Evolutionary conservation across 2,113 vertebrate genomes (phyloP), one percentile per base, ranked within the genome.

Genomic region (Colius striatus): DNA sequence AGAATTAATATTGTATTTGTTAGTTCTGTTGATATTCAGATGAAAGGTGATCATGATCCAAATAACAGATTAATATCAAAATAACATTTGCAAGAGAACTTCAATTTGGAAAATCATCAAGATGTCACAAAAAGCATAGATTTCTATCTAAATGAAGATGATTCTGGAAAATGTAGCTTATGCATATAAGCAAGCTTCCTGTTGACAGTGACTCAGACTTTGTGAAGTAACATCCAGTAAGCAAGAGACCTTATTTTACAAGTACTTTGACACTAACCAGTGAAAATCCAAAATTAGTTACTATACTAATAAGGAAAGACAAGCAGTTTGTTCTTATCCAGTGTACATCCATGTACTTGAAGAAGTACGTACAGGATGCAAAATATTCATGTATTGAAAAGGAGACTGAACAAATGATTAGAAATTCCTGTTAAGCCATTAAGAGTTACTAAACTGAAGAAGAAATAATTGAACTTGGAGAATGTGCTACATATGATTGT

Each of bases 401-500:
- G 22, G 8, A 88, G 23, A 68, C 4, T 17, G 18, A 72, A 60
- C 1, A 75, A 45, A 79, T 45, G 25, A 6, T 34, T 71, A 47
- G 11, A 82, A 68, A 65, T 34, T 0, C 27, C 6, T 51, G 2
- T 38, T 73, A 51, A 48, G 0, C 4, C 7, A 20, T 30, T 30
- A 68, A 50, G 5, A 76, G 4, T 23, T 55, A 50, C 5, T 73
- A 60, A 76, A 65, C 1, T 30, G 23, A 67, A 15, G 9, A 41
- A 83, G 16, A 13, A 77, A 47, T 6, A 26, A 1, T 20, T 73
- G 60, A 68, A 51, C 5, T 45, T 65, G 13, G 8, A 55, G 12
- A 2, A 72, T 66, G 6, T 21, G 23, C 66, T 1, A 1, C 16
- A 53, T n/a, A 47, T 8, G 1, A 4, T 65, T 53, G 3, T 27